Percentiles rank a stretch among this genome's conserved stretches.
phyloP scores from a whole-genome alignment of 1,140 invertebrate species.

The Callitettix versicolor region DNA sequence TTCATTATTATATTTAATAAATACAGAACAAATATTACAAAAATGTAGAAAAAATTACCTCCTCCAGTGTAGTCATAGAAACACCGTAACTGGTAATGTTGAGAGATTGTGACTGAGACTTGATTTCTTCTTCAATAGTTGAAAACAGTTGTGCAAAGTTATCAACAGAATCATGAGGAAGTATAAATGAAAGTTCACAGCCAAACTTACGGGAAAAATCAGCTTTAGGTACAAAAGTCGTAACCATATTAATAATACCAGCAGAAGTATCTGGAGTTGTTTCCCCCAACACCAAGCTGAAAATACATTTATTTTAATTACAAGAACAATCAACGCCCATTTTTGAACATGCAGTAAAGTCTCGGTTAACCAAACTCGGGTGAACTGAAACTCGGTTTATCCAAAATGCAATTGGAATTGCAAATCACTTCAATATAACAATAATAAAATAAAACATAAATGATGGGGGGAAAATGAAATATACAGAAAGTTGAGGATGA shows the following conservation, averaged over 20 bases:
- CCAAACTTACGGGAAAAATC: constrained; percentile 60
- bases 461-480: too few species aligned
- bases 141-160: constrained; percentile 62
- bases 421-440: too few species aligned
- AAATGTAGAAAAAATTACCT: constrained; percentile 42
- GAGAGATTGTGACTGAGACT: constrained; percentile 44
- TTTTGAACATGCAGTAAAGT: too few species aligned
- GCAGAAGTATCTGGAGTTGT: constrained; percentile 39
- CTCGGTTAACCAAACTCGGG: too few species aligned
- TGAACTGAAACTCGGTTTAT: too few species aligned
- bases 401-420: too few species aligned
- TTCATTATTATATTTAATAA: too few species aligned
- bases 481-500: too few species aligned
- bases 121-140: constrained; percentile 62
- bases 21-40: too few species aligned
- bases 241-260: constrained; percentile 49
- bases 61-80: constrained; percentile 88
- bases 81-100: constrained; percentile 81
- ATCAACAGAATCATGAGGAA: constrained; percentile 61
- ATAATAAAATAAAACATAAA: too few species aligned
- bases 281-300: constrained; percentile 41
- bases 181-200: constrained; percentile 60
- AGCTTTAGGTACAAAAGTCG: constrained; percentile 51
- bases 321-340: too few species aligned
- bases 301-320: too few species aligned